Evolutionary conservation across 2,797 vertebrate genomes (phyloP).

Genomic region (Cercopithecus neglectus): DNA sequence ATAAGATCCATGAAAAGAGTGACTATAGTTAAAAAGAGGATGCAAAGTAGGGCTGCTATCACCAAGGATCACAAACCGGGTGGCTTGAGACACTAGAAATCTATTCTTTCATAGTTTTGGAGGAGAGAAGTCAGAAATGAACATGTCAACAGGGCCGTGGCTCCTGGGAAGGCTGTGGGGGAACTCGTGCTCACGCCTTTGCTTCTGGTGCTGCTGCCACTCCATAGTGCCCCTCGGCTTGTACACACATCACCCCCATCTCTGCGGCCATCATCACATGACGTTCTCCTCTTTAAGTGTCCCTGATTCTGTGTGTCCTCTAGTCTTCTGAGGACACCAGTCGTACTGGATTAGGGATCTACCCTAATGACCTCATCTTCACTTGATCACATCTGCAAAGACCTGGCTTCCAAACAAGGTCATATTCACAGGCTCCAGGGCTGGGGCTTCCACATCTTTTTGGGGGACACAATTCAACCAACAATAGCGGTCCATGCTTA

Average conservation of each 20-base stretch:
- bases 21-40: not conserved
- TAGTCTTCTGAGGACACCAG: not conserved
- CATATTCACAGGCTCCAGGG: not conserved
- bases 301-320: not conserved
- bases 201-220: not conserved
- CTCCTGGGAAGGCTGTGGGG: not conserved
- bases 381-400: not conserved
- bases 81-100: not conserved
- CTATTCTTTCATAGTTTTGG: no score
- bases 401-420: not conserved
- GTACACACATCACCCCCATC: no score
- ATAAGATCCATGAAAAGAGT: not conserved
- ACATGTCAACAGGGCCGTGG: not conserved
- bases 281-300: not conserved
- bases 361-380: not conserved
- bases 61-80: fast-evolving
- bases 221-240: not conserved
- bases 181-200: fast-evolving
- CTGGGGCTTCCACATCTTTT: not conserved
- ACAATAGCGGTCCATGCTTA: not conserved
- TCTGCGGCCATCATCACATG: not conserved
- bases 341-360: not conserved
- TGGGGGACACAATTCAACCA: not conserved
- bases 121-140: not conserved
- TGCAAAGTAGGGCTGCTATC: not conserved